Evolutionary conservation across 2,888 invertebrate species (phyloP).

Genomic region (Idaea dimidiata): DNA sequence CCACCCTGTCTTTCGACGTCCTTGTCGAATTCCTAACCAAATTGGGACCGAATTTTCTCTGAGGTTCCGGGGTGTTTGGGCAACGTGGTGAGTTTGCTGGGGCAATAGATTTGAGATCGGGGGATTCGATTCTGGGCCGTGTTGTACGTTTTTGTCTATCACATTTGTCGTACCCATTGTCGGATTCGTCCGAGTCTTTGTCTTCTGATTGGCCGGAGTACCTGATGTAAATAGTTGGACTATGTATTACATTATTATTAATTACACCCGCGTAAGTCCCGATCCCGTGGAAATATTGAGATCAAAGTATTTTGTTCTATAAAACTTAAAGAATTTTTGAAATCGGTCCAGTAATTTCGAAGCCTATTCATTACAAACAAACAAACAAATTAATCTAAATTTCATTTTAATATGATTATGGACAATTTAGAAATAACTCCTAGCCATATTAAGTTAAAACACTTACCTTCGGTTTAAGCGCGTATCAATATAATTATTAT

Average conservation of each 20-base stretch:
- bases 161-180: slow-evolving; percentile 62
- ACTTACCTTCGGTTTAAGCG: slow-evolving; percentile 45
- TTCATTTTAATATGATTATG: too few species aligned
- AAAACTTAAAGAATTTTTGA: too few species aligned
- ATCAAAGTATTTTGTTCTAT: too few species aligned
- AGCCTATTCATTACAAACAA: too few species aligned
- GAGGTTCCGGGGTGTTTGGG: slow-evolving; percentile 83
- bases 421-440: too few species aligned
- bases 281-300: too few species aligned
- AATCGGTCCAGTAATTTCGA: too few species aligned
- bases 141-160: slow-evolving; percentile 48
- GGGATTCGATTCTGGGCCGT: slow-evolving; percentile 82
- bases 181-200: slow-evolving; percentile 70
- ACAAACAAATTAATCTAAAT: too few species aligned
- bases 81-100: slow-evolving; percentile 76
- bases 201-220: slow-evolving; percentile 64
- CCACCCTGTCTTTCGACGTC: slow-evolving; percentile 71
- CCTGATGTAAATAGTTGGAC: too few species aligned
- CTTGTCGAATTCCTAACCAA: slow-evolving; percentile 66
- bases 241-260: too few species aligned
- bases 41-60: slow-evolving; percentile 79
- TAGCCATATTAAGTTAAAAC: too few species aligned
- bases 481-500: slow-evolving; percentile 64
- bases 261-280: too few species aligned
- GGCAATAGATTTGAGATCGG: slow-evolving; percentile 69